Conservation (phyloP, 53 echinoderm and acorn worm species). For the Paracentrotus lividus region DNA sequence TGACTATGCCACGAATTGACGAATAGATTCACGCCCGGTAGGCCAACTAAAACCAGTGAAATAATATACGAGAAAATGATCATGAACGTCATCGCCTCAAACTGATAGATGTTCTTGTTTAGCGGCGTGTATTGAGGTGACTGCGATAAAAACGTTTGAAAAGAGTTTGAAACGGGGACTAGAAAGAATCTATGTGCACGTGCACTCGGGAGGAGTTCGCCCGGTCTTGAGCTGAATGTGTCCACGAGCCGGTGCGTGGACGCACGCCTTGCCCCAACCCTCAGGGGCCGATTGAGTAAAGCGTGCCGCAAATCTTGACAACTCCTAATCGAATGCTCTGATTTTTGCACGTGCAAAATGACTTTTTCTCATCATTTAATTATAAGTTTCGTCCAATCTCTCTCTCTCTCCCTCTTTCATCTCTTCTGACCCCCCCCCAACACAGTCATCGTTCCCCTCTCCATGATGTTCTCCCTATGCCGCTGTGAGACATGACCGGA, state of each 20-base stretch:
- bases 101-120: conserved; percentile 25
- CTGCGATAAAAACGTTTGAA: conserved; percentile 11
- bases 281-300: conserved; percentile 54
- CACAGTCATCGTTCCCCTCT: neutral
- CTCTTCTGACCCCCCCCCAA: neutral
- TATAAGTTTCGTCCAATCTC: no score
- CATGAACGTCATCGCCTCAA: neutral
- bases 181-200: neutral
- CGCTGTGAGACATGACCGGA: no score
- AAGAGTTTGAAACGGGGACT: neutral
- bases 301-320: conserved; percentile 65
- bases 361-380: neutral
- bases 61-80: neutral
- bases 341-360: conserved; percentile 69
- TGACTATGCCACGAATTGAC: neutral
- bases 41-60: neutral
- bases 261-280: conserved; percentile 15
- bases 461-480: no score
- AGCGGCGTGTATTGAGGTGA: neutral
- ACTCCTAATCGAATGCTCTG: conserved; percentile 61
- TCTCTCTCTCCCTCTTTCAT: neutral
- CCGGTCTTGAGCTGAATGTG: conserved; percentile 5
- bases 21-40: conserved; percentile 22
- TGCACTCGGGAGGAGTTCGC: neutral
- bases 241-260: conserved; percentile 32